Evolutionary conservation across 2,113 vertebrate genomes (phyloP).

Genomic region (Cygnus buccinator): DNA sequence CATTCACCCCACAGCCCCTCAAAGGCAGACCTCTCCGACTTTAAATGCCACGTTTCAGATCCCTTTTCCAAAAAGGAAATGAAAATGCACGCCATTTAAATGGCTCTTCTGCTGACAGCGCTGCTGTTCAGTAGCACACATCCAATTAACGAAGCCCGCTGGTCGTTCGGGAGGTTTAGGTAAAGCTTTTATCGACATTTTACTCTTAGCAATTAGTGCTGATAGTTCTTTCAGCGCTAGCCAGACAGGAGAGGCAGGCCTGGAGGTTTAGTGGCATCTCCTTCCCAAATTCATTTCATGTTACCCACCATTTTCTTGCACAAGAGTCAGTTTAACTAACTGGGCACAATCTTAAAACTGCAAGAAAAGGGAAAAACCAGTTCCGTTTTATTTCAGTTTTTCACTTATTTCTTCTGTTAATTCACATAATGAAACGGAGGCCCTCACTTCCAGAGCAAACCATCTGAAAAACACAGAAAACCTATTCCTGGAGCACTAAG

Average conservation of each 20-base stretch:
- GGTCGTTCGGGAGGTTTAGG: not conserved
- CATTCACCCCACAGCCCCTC: not conserved
- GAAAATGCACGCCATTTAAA: not conserved
- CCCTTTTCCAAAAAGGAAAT: not conserved
- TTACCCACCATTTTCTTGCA: not conserved
- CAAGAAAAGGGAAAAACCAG: not conserved
- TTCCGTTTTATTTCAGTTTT: not conserved
- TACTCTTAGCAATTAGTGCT: not conserved
- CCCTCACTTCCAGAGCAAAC: conserved; percentile 7
- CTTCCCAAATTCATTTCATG: not conserved
- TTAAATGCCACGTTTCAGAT: not conserved
- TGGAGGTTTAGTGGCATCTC: not conserved
- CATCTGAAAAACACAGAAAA: conserved; percentile 14
- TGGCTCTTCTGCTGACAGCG: not conserved
- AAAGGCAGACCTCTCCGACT: not conserved
- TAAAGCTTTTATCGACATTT: not conserved
- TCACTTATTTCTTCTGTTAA: not conserved
- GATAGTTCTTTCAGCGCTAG: not conserved
- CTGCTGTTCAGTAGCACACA: not conserved
- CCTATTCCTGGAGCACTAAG: conserved; percentile 4
- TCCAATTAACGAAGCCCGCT: not conserved
- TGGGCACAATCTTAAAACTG: not conserved
- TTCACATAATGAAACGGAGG: not conserved
- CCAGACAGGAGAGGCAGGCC: not conserved
- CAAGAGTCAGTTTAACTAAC: not conserved